Conservation (phyloP, 2,113 vertebrate species). For the Eonycteris spelaea region DNA sequence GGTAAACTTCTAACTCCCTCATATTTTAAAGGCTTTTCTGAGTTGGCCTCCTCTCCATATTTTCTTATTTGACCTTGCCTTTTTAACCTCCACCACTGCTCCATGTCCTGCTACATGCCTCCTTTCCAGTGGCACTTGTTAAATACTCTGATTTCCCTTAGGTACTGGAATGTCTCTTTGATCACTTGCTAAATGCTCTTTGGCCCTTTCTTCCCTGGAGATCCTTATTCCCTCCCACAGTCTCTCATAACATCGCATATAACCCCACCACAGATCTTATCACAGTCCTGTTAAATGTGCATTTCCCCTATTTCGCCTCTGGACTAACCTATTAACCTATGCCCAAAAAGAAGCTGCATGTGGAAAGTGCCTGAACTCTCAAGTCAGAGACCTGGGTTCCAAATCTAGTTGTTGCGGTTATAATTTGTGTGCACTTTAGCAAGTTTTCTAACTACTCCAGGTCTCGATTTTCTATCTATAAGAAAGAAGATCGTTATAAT, state of each 20-base stretch:
- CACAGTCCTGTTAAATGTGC: not conserved
- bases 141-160: not conserved
- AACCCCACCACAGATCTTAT: not conserved
- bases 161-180: not conserved
- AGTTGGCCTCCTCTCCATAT: not conserved
- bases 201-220: not conserved
- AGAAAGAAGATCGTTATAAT: not conserved
- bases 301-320: not conserved
- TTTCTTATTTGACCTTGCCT: not conserved
- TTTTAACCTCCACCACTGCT: not conserved
- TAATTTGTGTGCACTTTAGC: not conserved
- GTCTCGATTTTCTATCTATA: not conserved
- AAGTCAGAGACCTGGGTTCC: not conserved
- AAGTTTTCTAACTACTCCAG: not conserved
- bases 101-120: not conserved
- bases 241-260: not conserved
- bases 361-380: not conserved
- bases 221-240: not conserved
- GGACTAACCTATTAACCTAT: not conserved
- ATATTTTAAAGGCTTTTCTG: not conserved
- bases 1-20: not conserved
- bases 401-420: not conserved
- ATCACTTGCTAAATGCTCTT: not conserved
- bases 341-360: not conserved
- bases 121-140: not conserved